These are phyloP conservation scores for Whitmania pigra DNA, from an alignment of 1,140 invertebrate species.

Conservation along the genomic window DNA sequence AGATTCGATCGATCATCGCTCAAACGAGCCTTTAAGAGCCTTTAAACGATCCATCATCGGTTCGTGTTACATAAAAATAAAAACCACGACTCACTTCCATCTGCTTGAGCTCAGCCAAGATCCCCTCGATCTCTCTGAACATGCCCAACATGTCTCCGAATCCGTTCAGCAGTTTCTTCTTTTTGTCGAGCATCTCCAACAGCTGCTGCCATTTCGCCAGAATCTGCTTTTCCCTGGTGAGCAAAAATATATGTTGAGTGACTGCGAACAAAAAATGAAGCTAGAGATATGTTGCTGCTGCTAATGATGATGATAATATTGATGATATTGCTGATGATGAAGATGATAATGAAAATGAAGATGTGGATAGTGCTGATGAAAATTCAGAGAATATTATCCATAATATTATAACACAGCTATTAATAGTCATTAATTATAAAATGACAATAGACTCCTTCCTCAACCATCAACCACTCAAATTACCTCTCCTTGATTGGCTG, in stretches of 20 bases:
- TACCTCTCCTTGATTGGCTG: constrained; percentile 60
- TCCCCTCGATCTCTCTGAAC: constrained; percentile 80
- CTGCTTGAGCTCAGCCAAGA: constrained; percentile 65
- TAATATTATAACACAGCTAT: no score
- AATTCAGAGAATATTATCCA: neutral
- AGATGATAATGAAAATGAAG: neutral
- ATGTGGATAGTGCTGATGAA: neutral
- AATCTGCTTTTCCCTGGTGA: constrained; percentile 64
- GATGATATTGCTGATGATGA: neutral
- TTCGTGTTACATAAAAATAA: no score
- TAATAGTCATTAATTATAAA: no score
- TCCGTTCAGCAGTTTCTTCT: constrained; percentile 61
- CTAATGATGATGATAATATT: neutral
- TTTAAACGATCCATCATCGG: no score
- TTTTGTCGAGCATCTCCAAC: constrained; percentile 68
- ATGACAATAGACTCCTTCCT: no score
- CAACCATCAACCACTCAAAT: constrained; percentile 20
- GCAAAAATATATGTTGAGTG: neutral
- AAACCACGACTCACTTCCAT: constrained; percentile 49
- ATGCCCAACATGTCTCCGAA: constrained; percentile 60
- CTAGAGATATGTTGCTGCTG: no score
- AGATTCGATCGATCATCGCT: no score
- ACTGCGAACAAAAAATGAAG: no score
- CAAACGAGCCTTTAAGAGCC: no score
- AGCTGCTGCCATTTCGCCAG: constrained; percentile 74